phyloP scores from a whole-genome alignment of 1,140 invertebrate species.

The Pogonomyrmex californicus region DNA sequence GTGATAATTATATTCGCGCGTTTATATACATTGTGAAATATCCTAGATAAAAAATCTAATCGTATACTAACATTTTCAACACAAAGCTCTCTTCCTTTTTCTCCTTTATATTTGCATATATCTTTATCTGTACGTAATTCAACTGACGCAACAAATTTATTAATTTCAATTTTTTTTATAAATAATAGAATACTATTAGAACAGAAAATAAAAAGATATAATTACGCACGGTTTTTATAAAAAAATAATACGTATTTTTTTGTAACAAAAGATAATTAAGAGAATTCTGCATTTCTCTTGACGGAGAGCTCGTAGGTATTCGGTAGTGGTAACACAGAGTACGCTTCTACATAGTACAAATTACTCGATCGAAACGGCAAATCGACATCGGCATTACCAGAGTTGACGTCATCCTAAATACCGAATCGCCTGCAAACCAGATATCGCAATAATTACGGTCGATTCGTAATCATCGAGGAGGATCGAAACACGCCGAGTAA shows the following conservation, averaged over 20 bases:
- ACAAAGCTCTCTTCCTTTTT: neutral
- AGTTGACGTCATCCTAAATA: slow-evolving; percentile 66
- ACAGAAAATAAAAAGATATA: neutral
- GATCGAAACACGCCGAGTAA: slow-evolving; percentile 49
- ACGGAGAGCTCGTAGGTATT: neutral
- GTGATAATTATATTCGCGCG: slow-evolving; percentile 46
- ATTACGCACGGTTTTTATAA: neutral
- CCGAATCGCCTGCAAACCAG: slow-evolving; percentile 51
- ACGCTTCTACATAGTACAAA: slow-evolving; percentile 32
- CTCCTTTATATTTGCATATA: no score
- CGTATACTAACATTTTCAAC: neutral
- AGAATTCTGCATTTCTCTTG: neutral
- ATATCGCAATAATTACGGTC: slow-evolving; percentile 73
- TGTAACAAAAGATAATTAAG: neutral
- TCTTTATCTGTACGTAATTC: no score
- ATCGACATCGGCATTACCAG: slow-evolving; percentile 39
- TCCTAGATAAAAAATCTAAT: slow-evolving; percentile 14
- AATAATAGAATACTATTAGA: neutral
- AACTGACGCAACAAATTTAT: neutral
- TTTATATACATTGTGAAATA: slow-evolving; percentile 18
- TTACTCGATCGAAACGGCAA: slow-evolving; percentile 36
- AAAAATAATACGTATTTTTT: neutral
- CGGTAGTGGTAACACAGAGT: slow-evolving; percentile 10
- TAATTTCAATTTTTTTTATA: neutral
- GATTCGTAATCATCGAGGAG: slow-evolving; percentile 62